Evolutionary conservation across 1,140 invertebrate genomes (phyloP), one percentile per base, ranked within the genome.

Genomic region (Drosophila funebris): DNA sequence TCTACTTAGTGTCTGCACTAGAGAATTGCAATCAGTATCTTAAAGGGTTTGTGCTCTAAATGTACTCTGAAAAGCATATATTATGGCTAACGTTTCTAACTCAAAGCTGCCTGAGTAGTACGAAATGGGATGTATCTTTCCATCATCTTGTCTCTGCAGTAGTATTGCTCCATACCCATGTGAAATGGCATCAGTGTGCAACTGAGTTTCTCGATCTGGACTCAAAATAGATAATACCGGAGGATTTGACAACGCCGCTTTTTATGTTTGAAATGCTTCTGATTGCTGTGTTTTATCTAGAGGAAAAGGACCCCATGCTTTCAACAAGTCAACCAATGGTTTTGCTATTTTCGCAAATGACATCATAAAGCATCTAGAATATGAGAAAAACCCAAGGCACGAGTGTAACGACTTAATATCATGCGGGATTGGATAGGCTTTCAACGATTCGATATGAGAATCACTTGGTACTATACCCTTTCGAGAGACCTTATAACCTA

Each of bases 1-100:
- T 6, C 31, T 36, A 33, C 16, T 58, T 2, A 67, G 18, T 1
- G 62, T 72, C 14, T 57, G 33, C 1, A 33, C 33, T 14, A 52
- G 7, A 3, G 36, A 50, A n/a, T n/a, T n/a, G n/a, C n/a, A n/a
- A n/a, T n/a, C n/a, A n/a, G n/a, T n/a, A 62, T 61, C 27, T 29
- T 13, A 43, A 61, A 69, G 0, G 43, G 33, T 4, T 22, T 69
- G 4, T 53, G 33, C 20, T 41, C 66, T 4, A 69, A 14, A 31
- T 52, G 43, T 11, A 29, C 43, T 29, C 24, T 39, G n/a, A 58
- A 44, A 1, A 9, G 37, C 3, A 14, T n/a, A 4, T n/a, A n/a
- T n/a, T n/a, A 58, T 8, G 4, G 56, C 37, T 3, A 41, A 43
- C 22, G 22, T 22, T 4, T 22, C 22, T 22, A 22, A 22, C 43